Base-by-base conservation (phyloP, 2,797 vertebrate genomes). In the Peromyscus melanophrys region DNA sequence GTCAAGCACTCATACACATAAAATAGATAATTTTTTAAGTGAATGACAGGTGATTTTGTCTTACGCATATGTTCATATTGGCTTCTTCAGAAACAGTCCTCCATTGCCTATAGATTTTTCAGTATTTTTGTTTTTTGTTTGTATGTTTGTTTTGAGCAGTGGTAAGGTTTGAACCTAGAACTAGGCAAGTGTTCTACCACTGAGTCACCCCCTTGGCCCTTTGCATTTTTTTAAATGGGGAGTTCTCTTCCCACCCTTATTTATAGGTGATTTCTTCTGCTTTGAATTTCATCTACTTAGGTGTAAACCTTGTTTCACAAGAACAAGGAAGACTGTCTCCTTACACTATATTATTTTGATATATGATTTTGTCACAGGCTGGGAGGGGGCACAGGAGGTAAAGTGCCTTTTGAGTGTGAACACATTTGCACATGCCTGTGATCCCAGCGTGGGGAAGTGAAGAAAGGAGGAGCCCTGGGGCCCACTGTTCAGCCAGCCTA, bases 261-360 rank as follows among this genome's bases (percentile, higher is more conserved):
- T 90, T 61, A 27, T 61, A 12, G 23, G 23, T 89, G 43, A 76
- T 83, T 86, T 55, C 12, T 97, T 88, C 85, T 67, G 73, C 46
- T 95, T 83, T 57, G 43, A 84, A 34, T 92, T 69, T 37, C 19
- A 43, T 2, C 27, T 71, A 17, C 16, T 94, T 31, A 59, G 9
- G 65, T 63, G 7, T 67, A 94, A 88, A 71, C 52, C 29, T 37
- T 57, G 27, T 73, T 94, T 21, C 40, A 65, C 25, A 95, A 65
- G 25, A 57, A 31, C 37, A 43, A 85, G 75, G n/a, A 31, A 52
- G 63, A 37, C 21, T 67, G 43, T 46, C 31, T 85, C 67, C 31
- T 69, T n/a, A 52, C 21, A 67, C 61, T 67, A 25, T 34, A n/a
- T 43, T 85, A 34, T 52, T 69, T n/a, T 52, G 21, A n/a, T 23